Conservation (phyloP, 2,797 vertebrate species). For the Chaetodon trifasciatus region DNA sequence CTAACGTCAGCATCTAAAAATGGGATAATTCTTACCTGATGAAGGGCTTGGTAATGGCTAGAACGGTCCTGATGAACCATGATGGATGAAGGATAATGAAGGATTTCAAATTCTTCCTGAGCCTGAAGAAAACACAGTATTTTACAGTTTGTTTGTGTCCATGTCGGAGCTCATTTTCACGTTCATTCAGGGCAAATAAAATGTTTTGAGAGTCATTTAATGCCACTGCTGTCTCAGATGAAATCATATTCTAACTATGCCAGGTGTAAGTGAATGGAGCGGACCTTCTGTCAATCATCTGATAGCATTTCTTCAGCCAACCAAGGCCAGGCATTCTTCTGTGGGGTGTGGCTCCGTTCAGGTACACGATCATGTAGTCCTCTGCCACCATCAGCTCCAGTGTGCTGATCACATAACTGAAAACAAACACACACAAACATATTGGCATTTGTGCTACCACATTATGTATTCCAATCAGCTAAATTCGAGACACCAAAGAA, state of each 20-base stretch:
- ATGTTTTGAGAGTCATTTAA: background rate
- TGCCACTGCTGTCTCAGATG: background rate
- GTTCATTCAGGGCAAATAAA: background rate
- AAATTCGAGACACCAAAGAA: background rate
- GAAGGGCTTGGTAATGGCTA: slow-evolving; percentile 95
- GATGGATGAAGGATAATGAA: slow-evolving; percentile 98
- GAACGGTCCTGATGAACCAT: slow-evolving; percentile 96
- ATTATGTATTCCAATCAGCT: background rate
- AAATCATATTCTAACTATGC: background rate
- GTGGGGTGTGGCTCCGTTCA: slow-evolving; percentile 97
- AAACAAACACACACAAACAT: slow-evolving; percentile 1
- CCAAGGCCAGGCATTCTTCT: slow-evolving; percentile 96
- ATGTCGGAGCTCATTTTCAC: background rate
- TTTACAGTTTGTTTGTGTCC: slow-evolving; percentile 11
- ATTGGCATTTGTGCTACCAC: background rate
- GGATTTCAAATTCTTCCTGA: slow-evolving; percentile 95
- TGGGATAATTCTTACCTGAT: slow-evolving; percentile 89
- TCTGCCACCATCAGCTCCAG: slow-evolving; percentile 99
- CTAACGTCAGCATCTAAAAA: background rate
- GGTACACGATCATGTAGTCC: slow-evolving; percentile 98
- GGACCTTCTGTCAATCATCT: slow-evolving; percentile 97
- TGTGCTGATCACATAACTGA: slow-evolving; percentile 97
- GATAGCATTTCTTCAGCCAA: slow-evolving; percentile 98
- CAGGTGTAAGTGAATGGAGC: background rate
- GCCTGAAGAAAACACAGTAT: slow-evolving; percentile 63